Evolutionary conservation across 2,797 vertebrate genomes (phyloP).

Genomic region (Valencia hispanica): DNA sequence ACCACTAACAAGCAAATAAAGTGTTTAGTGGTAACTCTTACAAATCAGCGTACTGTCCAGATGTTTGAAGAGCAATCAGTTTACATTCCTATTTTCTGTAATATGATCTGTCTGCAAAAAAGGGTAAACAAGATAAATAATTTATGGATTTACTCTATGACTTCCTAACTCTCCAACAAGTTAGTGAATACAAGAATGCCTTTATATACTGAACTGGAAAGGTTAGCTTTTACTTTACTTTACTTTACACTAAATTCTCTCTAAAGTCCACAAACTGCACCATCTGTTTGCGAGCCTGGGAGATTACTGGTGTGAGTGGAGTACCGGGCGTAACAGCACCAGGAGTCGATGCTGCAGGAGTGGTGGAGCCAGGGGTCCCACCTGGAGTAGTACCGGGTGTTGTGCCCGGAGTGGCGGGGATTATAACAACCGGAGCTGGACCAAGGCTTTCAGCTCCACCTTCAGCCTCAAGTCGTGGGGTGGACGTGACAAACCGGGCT

Average conservation of each 20-base stretch:
- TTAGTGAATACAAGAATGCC: slow-evolving; percentile 26
- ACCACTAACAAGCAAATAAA: background rate
- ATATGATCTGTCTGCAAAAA: slow-evolving; percentile 5
- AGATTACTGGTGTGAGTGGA: slow-evolving; percentile 68
- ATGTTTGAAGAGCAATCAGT: background rate
- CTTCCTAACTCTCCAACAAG: slow-evolving; percentile 1
- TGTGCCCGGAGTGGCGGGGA: slow-evolving; percentile 73
- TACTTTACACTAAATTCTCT: slow-evolving; percentile 71
- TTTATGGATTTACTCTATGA: background rate
- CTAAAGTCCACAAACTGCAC: slow-evolving; percentile 73
- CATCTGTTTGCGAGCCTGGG: slow-evolving; percentile 75
- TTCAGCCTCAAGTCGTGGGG: slow-evolving; percentile 76
- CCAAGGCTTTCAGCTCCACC: slow-evolving; percentile 51
- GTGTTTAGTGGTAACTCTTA: background rate
- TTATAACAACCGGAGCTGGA: slow-evolving; percentile 60
- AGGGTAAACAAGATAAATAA: background rate
- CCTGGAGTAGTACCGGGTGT: slow-evolving; percentile 68
- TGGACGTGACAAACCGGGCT: slow-evolving; percentile 84
- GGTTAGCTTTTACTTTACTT: background rate
- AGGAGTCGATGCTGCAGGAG: slow-evolving; percentile 35
- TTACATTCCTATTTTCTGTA: background rate
- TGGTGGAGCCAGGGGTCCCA: slow-evolving; percentile 56
- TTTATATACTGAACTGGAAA: slow-evolving; percentile 41
- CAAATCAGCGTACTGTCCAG: background rate
- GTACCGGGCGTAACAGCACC: slow-evolving; percentile 42